A percentile compares a stretch with the other conserved stretches of the same genome.
Evolutionary conservation across 2,888 invertebrate species (phyloP).

Genomic region (Rotaria macrura): DNA sequence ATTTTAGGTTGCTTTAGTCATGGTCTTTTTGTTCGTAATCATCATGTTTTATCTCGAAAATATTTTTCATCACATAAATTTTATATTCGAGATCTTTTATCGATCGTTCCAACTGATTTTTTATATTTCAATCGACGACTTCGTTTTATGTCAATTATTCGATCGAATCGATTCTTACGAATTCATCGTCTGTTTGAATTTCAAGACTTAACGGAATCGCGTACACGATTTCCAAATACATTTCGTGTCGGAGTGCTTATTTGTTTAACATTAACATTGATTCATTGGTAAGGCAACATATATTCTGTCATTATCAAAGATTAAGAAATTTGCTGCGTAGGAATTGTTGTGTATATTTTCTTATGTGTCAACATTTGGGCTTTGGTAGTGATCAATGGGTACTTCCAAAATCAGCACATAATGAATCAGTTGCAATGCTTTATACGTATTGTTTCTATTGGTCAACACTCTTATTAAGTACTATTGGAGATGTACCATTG

Average conservation of each 20-base stretch:
- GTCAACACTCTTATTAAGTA: slow-evolving; percentile 86
- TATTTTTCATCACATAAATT: slow-evolving; percentile 45
- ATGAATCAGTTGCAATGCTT: slow-evolving; percentile 53
- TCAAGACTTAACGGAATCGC: slow-evolving; percentile 83
- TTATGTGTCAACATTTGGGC: slow-evolving; percentile 58
- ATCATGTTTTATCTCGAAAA: slow-evolving; percentile 42
- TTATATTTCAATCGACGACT: slow-evolving; percentile 35
- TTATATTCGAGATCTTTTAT: slow-evolving; percentile 46
- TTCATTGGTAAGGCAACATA: slow-evolving; percentile 42
- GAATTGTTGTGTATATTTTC: slow-evolving; percentile 49
- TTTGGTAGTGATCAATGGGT: slow-evolving; percentile 74
- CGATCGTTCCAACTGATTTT: slow-evolving; percentile 50
- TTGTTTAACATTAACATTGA: slow-evolving; percentile 47
- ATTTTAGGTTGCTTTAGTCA: slow-evolving; percentile 49
- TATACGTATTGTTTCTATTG: slow-evolving; percentile 92
- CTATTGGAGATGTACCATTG: slow-evolving; percentile 77
- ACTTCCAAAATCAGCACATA: slow-evolving; percentile 39
- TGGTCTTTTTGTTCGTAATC: slow-evolving; percentile 49
- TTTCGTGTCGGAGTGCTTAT: slow-evolving; percentile 47
- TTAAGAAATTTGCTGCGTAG: background rate
- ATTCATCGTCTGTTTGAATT: slow-evolving; percentile 75
- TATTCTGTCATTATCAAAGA: background rate
- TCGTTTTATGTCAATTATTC: slow-evolving; percentile 56
- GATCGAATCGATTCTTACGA: slow-evolving; percentile 68
- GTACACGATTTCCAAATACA: slow-evolving; percentile 77